Evolutionary conservation across 2,797 vertebrate genomes (phyloP).

Genomic region (Dermochelys coriacea): DNA sequence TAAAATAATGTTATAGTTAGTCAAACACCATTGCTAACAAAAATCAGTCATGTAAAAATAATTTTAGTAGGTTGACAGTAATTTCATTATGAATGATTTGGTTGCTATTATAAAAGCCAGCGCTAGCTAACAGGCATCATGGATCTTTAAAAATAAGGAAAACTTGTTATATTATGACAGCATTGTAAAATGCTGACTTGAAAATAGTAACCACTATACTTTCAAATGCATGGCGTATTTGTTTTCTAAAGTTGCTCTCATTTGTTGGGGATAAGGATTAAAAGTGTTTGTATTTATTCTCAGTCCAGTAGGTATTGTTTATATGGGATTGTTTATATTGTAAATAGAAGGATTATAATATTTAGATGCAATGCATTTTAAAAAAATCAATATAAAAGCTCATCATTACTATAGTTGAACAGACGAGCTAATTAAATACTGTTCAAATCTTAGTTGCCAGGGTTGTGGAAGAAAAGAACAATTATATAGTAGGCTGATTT

Average conservation of each 20-base stretch:
- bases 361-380: constrained; percentile 2
- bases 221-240: not conserved
- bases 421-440: constrained; percentile 43
- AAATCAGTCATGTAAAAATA: not conserved
- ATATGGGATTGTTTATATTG: not conserved
- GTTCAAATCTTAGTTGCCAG: constrained; percentile 17
- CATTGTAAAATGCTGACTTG: not conserved
- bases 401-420: not conserved
- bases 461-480: not conserved
- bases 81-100: not conserved
- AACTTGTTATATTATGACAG: no score
- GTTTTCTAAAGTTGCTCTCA: no score
- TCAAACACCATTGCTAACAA: not conserved
- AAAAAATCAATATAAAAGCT: not conserved
- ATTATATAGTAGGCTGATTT: not conserved
- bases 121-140: not conserved
- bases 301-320: constrained; percentile 68
- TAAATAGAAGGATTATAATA: constrained; percentile 36
- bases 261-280: no score
- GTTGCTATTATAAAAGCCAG: not conserved
- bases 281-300: not conserved
- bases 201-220: not conserved
- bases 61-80: not conserved
- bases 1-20: not conserved
- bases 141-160: no score